Evolutionary conservation across 2,888 invertebrate species (phyloP).

Genomic region (Drosophila phalerata): DNA sequence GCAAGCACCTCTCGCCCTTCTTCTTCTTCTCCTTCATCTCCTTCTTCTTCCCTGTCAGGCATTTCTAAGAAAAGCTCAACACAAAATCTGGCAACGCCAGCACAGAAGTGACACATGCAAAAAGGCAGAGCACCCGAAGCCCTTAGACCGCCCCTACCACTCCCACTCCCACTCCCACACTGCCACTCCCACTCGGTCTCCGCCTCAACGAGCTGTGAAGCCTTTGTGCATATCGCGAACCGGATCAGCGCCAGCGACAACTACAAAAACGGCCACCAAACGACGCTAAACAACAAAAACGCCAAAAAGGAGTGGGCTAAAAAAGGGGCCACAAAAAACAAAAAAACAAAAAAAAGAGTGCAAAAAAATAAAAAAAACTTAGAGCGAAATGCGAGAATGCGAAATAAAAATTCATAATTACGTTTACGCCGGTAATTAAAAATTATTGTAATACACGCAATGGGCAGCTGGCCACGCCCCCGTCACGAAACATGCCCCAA

Average conservation of each 20-base stretch:
- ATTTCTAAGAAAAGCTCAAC: conserved; percentile 68
- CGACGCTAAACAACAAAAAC: conserved; percentile 54
- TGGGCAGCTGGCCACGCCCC: conserved; percentile 64
- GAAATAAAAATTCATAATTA: conserved; percentile 86
- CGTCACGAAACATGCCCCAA: conserved; percentile 1
- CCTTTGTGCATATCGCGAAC: conserved; percentile 80
- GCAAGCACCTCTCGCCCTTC: neutral
- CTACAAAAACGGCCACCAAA: conserved; percentile 49
- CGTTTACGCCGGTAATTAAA: conserved; percentile 86
- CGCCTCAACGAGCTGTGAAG: conserved; percentile 59
- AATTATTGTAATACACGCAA: conserved; percentile 85
- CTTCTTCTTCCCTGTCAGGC: neutral
- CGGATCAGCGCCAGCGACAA: conserved; percentile 73
- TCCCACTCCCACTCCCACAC: conserved; percentile 1
- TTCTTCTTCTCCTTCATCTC: neutral
- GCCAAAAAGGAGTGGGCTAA: conserved; percentile 15
- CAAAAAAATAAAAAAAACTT: conserved; percentile 16
- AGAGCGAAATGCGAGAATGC: conserved; percentile 52
- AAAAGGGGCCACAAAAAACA: conserved; percentile 1
- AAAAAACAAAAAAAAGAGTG: conserved; percentile 12
- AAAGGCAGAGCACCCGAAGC: conserved; percentile 48
- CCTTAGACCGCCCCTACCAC: conserved; percentile 32
- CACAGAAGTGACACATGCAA: conserved; percentile 57
- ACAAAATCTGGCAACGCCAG: conserved; percentile 63
- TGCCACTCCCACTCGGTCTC: neutral